Evolutionary conservation across 2,888 invertebrate species (phyloP).

Genomic region (Oscheius onirici): DNA sequence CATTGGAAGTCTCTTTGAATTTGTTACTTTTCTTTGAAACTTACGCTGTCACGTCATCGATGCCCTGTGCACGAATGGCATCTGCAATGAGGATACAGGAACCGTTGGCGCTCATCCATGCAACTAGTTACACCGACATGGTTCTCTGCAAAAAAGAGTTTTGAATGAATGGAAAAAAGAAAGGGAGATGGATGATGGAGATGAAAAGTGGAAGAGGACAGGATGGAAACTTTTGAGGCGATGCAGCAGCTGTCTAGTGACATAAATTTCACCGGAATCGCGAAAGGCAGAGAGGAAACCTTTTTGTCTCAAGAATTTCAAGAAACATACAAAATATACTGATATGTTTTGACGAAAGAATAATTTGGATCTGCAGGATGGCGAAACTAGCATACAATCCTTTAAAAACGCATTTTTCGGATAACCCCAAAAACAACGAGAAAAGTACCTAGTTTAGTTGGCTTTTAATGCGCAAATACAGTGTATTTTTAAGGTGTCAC

Average conservation of each 20-base stretch:
- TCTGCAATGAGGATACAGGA: constrained; percentile 59
- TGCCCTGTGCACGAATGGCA: constrained; percentile 65
- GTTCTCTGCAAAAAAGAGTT: constrained; percentile 8
- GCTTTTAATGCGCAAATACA: too few species aligned
- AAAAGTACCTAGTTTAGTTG: too few species aligned
- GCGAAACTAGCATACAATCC: too few species aligned
- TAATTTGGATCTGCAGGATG: too few species aligned
- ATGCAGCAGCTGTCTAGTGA: not conserved
- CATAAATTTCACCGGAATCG: not conserved
- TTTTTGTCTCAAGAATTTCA: not conserved
- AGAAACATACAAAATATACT: too few species aligned
- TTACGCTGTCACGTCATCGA: constrained; percentile 68
- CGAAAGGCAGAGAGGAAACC: not conserved
- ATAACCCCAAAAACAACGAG: too few species aligned
- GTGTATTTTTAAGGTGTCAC: too few species aligned
- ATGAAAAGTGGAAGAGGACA: not conserved
- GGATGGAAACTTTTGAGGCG: not conserved
- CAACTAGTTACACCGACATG: constrained; percentile 27
- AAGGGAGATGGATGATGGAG: not conserved
- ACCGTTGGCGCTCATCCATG: constrained; percentile 40
- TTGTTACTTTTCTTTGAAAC: not conserved
- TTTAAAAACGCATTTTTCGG: too few species aligned
- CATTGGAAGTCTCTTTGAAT: not conserved
- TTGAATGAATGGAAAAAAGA: not conserved
- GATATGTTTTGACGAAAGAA: too few species aligned